Evolutionary conservation across 2,888 invertebrate species (phyloP), one percentile per base, ranked within the genome.

Genomic region (Spodoptera littoralis): DNA sequence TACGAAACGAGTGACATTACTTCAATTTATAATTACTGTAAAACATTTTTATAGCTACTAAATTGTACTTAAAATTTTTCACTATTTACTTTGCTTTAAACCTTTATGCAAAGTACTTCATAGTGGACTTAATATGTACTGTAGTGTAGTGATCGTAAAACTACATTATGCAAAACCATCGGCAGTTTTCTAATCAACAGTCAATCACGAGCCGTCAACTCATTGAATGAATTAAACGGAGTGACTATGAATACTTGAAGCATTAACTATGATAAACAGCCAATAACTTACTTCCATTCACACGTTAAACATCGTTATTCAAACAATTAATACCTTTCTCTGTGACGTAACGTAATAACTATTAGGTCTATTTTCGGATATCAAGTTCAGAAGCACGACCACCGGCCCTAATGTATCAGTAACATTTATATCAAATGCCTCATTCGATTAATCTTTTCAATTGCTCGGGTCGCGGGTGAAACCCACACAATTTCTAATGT

Each of bases 401-500:
- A 69, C 13, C 36, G 43, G 60, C 65, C 68, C 60, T 54, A 66
- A 78, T 78, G 70, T 73, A 68, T 76, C 63, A 62, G 51, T 65
- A 60, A 52, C 53, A 69, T 70, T 57, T 58, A 42, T 65, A 76
- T 60, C 59, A 48, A 57, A 24, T 70, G 52, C 62, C 49, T 60
- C 66, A 70, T 68, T 70, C 60, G 62, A 79, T 75, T 68, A 69
- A 63, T 65, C 44, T 49, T 56, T 44, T 55, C 45, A 65, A 68
- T 54, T 51, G 43, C 51, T 36, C 43, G 42, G 63, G 65, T 70
- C 60, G 47, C 24, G 22, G 61, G 69, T 68, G 67, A 78, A 72
- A 75, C 60, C 73, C 45, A 69, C 57, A 30, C 60, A 69, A 57
- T 65, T 69, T 75, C 76, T 75, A 66, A 78, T 67, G 60, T 58